Evolutionary conservation across 2,888 invertebrate species (phyloP).

Genomic region (Leptinotarsa juncta): DNA sequence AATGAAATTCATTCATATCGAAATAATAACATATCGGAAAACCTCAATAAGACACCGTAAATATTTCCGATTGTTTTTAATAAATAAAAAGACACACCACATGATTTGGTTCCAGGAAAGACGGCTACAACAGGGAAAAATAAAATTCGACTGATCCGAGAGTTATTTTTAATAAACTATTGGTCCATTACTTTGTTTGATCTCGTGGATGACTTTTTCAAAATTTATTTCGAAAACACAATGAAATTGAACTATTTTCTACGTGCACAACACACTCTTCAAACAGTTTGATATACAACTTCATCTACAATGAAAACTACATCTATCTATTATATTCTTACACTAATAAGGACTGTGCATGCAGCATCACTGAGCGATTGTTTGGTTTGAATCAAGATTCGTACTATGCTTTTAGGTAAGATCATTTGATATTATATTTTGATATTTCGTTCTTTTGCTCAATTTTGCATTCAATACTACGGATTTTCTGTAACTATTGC

Average conservation of each 20-base stretch:
- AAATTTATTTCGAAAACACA: neutral
- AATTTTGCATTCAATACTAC: conserved; percentile 34
- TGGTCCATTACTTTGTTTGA: no score
- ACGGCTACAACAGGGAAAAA: no score
- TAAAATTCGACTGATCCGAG: no score
- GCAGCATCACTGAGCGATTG: conserved; percentile 85
- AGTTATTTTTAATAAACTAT: no score
- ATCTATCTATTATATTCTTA: conserved; percentile 47
- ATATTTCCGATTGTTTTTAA: no score
- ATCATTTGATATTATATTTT: conserved; percentile 34
- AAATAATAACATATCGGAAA: no score
- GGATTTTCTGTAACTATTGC: conserved; percentile 61
- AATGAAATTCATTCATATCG: no score
- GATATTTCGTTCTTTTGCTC: conserved; percentile 10
- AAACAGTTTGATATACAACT: conserved; percentile 25
- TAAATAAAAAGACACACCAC: no score
- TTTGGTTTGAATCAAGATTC: conserved; percentile 84
- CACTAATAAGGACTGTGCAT: conserved; percentile 69
- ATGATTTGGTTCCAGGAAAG: no score
- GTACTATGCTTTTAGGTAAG: conserved; percentile 77
- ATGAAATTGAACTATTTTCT: conserved; percentile 27
- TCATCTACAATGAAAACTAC: conserved; percentile 39
- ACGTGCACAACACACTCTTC: conserved; percentile 14
- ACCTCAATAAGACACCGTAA: no score
- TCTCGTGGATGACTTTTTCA: no score